These are phyloP conservation scores for Chitala chitala DNA, from an alignment of 2,113 vertebrate species.

Conservation along the genomic window DNA sequence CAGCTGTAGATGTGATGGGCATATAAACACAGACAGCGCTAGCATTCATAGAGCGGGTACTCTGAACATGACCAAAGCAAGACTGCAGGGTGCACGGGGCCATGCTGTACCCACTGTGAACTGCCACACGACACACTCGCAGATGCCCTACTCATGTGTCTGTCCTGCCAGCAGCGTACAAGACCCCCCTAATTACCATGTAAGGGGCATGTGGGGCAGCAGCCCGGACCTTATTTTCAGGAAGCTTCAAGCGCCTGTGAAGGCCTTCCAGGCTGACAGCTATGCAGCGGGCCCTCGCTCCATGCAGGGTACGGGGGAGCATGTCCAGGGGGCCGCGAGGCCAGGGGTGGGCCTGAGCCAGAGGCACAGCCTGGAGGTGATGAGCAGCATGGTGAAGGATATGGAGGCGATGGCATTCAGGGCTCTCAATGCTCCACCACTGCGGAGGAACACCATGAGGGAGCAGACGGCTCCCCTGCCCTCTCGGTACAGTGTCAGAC, in stretches of 20 bases:
- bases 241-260: constrained; percentile 87
- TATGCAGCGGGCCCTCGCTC: constrained; percentile 82
- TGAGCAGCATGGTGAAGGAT: constrained; percentile 78
- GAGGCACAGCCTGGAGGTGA: constrained; percentile 88
- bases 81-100: constrained; percentile 63
- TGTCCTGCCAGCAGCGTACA: constrained; percentile 91
- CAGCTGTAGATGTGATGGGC: constrained; percentile 32
- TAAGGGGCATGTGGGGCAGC: constrained; percentile 78
- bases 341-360: constrained; percentile 70
- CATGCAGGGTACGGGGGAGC: constrained; percentile 85
- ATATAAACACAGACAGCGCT: constrained; percentile 61
- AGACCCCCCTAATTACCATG: constrained; percentile 84
- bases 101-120: constrained; percentile 69
- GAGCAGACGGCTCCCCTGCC: constrained; percentile 65
- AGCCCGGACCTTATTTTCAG: constrained; percentile 87
- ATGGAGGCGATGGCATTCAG: constrained; percentile 80
- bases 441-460: constrained; percentile 74
- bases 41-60: constrained; percentile 94
- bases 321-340: constrained; percentile 71
- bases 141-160: constrained; percentile 80
- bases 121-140: constrained; percentile 78
- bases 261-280: constrained; percentile 94
- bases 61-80: constrained; percentile 81
- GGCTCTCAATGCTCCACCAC: constrained; percentile 69
- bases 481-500: constrained; percentile 80